These are phyloP conservation scores for Heterodera filipjevi DNA, from an alignment of 2,888 invertebrate genomes.

Conservation along the genomic window DNA sequence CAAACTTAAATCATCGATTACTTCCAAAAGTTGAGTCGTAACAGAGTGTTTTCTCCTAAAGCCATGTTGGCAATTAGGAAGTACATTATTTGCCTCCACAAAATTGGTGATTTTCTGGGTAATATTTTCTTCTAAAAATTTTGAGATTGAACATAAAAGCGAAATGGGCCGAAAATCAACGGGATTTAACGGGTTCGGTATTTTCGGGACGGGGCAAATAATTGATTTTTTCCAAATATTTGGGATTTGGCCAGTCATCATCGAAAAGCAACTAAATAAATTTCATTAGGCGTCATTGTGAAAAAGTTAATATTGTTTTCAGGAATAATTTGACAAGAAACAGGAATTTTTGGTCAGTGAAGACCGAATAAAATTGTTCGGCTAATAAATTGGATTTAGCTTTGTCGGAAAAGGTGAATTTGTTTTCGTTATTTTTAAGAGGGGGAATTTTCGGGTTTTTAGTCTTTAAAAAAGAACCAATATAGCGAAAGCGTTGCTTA, in stretches of 20 bases:
- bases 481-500: not conserved
- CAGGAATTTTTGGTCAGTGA: not conserved
- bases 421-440: not conserved
- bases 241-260: not conserved
- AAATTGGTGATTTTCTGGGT: not conserved
- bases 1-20: no score
- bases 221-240: not conserved
- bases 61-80: constrained; percentile 9
- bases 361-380: not conserved
- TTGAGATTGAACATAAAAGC: not conserved
- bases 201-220: not conserved
- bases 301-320: no score
- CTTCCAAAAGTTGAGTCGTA: not conserved
- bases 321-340: no score
- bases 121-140: constrained; percentile 3
- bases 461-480: not conserved
- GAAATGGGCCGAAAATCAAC: constrained; percentile 4
- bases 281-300: no score
- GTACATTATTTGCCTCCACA: not conserved
- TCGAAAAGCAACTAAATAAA: not conserved
- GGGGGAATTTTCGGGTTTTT: not conserved
- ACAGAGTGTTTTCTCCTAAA: constrained; percentile 5
- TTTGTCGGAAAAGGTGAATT: not conserved
- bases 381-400: not conserved
- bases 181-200: not conserved